Percentiles rank a stretch among this genome's conserved stretches.
Conservation (phyloP, 1,140 invertebrate species). For the Temnothorax longispinosus region DNA sequence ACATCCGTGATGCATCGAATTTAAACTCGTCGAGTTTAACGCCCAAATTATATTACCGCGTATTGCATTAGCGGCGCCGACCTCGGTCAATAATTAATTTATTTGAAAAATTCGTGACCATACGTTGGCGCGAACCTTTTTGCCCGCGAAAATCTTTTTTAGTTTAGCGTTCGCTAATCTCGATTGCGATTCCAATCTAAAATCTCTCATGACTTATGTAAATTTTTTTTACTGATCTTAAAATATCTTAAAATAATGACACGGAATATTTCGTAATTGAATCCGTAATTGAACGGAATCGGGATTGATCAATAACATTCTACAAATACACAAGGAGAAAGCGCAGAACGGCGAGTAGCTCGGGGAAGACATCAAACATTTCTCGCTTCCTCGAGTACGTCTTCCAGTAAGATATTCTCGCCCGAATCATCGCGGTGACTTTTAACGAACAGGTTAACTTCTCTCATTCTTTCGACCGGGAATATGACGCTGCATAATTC, state of each 20-base stretch:
- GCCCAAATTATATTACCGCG: slow-evolving; percentile 29
- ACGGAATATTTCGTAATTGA: slow-evolving; percentile 14
- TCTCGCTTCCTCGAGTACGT: neutral
- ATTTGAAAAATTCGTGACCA: neutral
- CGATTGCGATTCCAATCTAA: neutral
- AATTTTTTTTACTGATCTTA: neutral
- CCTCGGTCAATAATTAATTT: slow-evolving; percentile 7
- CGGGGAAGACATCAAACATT: neutral
- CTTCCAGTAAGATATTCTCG: neutral
- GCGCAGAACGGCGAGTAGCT: neutral
- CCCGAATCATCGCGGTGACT: neutral
- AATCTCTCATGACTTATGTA: neutral
- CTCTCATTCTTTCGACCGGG: neutral
- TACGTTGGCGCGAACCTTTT: neutral
- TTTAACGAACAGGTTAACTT: slow-evolving; percentile 43
- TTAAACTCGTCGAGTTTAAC: slow-evolving; percentile 20
- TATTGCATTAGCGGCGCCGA: slow-evolving; percentile 7
- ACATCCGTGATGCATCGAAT: slow-evolving; percentile 22
- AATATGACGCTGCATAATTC: slow-evolving; percentile 50
- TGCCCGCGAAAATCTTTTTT: neutral
- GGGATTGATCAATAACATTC: slow-evolving; percentile 1
- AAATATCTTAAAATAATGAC: neutral
- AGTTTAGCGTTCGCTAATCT: neutral
- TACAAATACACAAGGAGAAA: neutral
- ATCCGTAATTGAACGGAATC: slow-evolving; percentile 6